These are phyloP conservation scores for Euura lappo DNA, from an alignment of 1,140 invertebrate species.

Conservation along the genomic window DNA sequence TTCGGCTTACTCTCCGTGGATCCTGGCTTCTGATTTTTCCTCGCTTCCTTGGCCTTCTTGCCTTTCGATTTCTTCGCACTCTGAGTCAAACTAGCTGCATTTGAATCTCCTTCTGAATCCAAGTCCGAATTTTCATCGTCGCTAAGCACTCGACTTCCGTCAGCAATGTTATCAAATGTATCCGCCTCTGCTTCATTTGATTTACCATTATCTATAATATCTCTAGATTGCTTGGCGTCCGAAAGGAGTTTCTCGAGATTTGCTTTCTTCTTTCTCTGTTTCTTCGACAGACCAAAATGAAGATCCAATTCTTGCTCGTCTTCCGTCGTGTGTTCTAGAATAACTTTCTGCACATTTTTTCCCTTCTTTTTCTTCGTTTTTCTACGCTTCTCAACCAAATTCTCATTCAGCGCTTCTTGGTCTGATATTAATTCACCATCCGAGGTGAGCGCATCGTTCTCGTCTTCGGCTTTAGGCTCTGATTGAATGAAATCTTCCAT, in stretches of 20 bases:
- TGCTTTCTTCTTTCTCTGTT: conserved; percentile 57
- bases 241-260: conserved; percentile 32
- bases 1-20: conserved; percentile 29
- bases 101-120: conserved; percentile 10
- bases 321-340: conserved; percentile 36
- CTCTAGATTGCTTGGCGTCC: neutral
- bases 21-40: conserved; percentile 40
- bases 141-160: neutral
- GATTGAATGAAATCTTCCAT: conserved; percentile 33
- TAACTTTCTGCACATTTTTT: conserved; percentile 45
- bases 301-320: conserved; percentile 49
- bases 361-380: conserved; percentile 53
- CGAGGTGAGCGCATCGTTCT: conserved; percentile 42
- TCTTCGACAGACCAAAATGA: conserved; percentile 55
- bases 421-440: conserved; percentile 54
- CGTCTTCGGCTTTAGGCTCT: conserved; percentile 36
- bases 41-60: conserved; percentile 48
- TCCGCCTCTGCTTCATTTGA: conserved; percentile 43
- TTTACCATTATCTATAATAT: conserved; percentile 32
- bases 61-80: conserved; percentile 41
- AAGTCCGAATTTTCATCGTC: conserved; percentile 3
- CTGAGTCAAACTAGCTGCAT: conserved; percentile 9
- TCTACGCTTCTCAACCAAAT: conserved; percentile 39
- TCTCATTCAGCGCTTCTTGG: conserved; percentile 47
- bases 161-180: conserved; percentile 29